Evolutionary conservation across 2,888 invertebrate species (phyloP), one percentile per base, ranked within the genome.

Genomic region (Philereme vetulata): DNA sequence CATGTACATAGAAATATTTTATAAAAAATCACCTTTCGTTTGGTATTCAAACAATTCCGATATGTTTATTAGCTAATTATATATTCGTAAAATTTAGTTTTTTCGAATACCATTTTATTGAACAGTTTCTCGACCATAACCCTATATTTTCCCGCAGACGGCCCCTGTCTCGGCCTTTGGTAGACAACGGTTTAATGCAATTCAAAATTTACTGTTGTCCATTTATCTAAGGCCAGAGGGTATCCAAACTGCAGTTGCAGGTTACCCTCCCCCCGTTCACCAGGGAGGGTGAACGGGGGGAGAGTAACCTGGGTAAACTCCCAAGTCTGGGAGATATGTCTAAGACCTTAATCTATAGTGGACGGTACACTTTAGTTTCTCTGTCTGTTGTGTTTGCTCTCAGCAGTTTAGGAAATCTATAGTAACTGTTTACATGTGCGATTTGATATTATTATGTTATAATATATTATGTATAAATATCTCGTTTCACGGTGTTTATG

Each of bases 151-250:
- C 46, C 32, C 21, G 36, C 21, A 51, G 43, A 38, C 47, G 21
- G 21, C 21, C 33, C 21, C 47, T 42, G 21, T 11, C 44, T 50
- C n/a, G 34, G 48, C 42, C 1, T 49, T 21, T 49, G 40, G 9
- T 49, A 62, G 62, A 58, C 62, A 62, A 62, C 47, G 57, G 55
- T 56, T 60, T 67, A 67, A 70, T 66, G 64, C 65, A 63, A 70
- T 70, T 65, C 66, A 59, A 70, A 70, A 70, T 70, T 67, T 70
- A 70, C 67, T 66, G 67, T 67, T 70, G 67, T 67, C 67, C 67
- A 66, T 69, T 69, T 69, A 67, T 69, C 67, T 69, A 62, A 63
- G 63, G 67, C 66, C 67, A 59, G 66, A 60, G 67, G 65, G 67
- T 65, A 66, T 67, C 66, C 65, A 42, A 66, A 62, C 70, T 65